A percentile compares a stretch with the other conserved stretches of the same genome.
Conservation (phyloP, 92 coral and sea anemone genomes). For the Porites divaricata region DNA sequence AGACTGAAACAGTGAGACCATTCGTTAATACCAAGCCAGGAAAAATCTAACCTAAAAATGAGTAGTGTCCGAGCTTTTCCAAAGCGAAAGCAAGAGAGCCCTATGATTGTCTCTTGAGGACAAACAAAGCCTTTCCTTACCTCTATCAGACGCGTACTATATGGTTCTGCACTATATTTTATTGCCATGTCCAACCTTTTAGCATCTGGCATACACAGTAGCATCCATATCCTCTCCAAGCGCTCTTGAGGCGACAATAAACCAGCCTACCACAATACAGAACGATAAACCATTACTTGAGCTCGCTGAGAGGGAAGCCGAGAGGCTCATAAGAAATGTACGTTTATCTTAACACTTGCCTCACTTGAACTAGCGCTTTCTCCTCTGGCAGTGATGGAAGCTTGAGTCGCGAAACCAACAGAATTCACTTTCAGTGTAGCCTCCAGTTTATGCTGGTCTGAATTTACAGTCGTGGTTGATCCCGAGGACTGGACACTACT, state of each 20-base stretch:
- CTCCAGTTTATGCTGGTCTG: constrained; percentile 13
- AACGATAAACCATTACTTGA: neutral
- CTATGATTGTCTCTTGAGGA: too few relatives aligned
- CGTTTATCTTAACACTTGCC: constrained; percentile 8
- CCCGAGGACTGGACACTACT: constrained; percentile 25
- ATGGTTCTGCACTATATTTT: constrained; percentile 94
- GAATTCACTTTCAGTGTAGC: neutral
- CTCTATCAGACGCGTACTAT: constrained; percentile 68
- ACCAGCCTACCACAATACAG: constrained; percentile 46
- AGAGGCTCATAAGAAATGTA: neutral
- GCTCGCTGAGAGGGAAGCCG: neutral
- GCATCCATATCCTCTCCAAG: constrained; percentile 90
- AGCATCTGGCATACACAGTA: constrained; percentile 91
- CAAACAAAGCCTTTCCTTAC: constrained; percentile 32
- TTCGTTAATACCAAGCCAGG: neutral
- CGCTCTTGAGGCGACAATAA: constrained; percentile 81
- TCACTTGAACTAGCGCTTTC: constrained; percentile 35
- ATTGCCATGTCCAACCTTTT: constrained; percentile 95
- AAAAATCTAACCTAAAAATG: too few relatives aligned
- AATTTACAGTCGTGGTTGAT: neutral
- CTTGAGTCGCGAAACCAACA: constrained; percentile 5
- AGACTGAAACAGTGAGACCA: constrained; percentile 45
- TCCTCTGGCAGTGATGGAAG: neutral
- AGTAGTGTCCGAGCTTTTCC: neutral
- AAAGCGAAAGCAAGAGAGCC: neutral